Conservation (phyloP, 2,888 invertebrate species). For the Diloba caeruleocephala region DNA sequence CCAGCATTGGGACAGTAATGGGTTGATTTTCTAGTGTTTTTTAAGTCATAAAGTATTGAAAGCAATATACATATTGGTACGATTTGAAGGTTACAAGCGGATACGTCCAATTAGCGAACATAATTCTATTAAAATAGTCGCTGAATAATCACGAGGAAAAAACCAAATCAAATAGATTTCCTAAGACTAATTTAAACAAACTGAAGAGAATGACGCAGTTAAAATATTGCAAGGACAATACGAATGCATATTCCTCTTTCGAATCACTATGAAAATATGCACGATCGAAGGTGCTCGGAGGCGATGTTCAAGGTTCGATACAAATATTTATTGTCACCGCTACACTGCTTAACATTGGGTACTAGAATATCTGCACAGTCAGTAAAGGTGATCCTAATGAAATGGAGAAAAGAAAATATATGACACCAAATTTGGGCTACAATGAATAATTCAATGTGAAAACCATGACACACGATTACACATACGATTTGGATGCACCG, state of each 20-base stretch:
- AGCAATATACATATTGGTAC: no score
- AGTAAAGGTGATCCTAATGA: conserved; percentile 48
- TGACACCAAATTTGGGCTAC: conserved; percentile 43
- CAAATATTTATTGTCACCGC: conserved; percentile 47
- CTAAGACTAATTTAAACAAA: conserved; percentile 30
- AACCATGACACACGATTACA: conserved; percentile 28
- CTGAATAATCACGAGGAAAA: conserved; percentile 24
- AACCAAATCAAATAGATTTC: conserved; percentile 25
- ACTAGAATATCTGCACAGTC: conserved; percentile 19
- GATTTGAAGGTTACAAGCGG: conserved; percentile 27
- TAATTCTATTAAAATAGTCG: conserved; percentile 29
- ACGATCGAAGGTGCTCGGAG: conserved; percentile 37
- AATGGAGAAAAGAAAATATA: conserved; percentile 39
- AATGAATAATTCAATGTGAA: conserved; percentile 61
- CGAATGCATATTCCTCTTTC: conserved; percentile 36
- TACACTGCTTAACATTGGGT: conserved; percentile 12
- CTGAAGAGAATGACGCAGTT: conserved; percentile 33
- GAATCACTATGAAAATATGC: conserved; percentile 37
- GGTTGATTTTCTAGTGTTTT: no score
- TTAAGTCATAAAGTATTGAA: no score
- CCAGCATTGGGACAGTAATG: no score
- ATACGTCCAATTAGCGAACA: conserved; percentile 16
- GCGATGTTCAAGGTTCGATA: conserved; percentile 40
- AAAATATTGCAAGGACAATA: conserved; percentile 32
- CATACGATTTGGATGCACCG: conserved; percentile 48